Conservation (phyloP, 2,888 invertebrate species). For the Phalera bucephala region DNA sequence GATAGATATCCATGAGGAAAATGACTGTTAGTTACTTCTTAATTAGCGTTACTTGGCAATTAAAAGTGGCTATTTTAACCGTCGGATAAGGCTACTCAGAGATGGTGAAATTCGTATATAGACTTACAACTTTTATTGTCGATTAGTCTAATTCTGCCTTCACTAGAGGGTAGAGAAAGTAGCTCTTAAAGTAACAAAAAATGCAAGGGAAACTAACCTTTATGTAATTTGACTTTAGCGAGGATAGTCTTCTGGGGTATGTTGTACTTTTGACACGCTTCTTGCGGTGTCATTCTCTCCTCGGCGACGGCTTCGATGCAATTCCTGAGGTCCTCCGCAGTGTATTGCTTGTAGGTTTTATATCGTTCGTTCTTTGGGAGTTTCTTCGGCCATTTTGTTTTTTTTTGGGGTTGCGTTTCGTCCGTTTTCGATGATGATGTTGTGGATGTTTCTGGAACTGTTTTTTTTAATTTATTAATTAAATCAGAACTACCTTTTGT, state of each 20-base stretch:
- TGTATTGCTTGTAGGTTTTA: conserved; percentile 47
- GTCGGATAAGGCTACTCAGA: too few relatives aligned
- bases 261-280: conserved; percentile 39
- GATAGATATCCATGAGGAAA: too few relatives aligned
- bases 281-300: conserved; percentile 17
- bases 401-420: background rate
- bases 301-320: conserved; percentile 36
- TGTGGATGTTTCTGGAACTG: conserved; percentile 1
- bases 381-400: conserved; percentile 31
- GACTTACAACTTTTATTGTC: too few relatives aligned
- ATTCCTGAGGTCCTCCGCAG: conserved; percentile 29
- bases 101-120: too few relatives aligned
- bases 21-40: too few relatives aligned
- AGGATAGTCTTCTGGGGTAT: conserved; percentile 51
- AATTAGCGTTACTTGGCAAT: too few relatives aligned
- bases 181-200: too few relatives aligned
- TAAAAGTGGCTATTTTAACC: too few relatives aligned
- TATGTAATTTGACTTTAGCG: conserved; percentile 17
- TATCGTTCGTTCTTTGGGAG: conserved; percentile 24
- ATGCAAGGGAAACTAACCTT: conserved; percentile 29
- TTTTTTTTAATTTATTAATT: too few relatives aligned
- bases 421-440: background rate
- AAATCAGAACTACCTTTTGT: too few relatives aligned
- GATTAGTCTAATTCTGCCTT: too few relatives aligned
- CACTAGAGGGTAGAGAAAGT: too few relatives aligned